phyloP scores from a whole-genome alignment of 1,140 invertebrate genomes.

The Diploscapter pachys region DNA sequence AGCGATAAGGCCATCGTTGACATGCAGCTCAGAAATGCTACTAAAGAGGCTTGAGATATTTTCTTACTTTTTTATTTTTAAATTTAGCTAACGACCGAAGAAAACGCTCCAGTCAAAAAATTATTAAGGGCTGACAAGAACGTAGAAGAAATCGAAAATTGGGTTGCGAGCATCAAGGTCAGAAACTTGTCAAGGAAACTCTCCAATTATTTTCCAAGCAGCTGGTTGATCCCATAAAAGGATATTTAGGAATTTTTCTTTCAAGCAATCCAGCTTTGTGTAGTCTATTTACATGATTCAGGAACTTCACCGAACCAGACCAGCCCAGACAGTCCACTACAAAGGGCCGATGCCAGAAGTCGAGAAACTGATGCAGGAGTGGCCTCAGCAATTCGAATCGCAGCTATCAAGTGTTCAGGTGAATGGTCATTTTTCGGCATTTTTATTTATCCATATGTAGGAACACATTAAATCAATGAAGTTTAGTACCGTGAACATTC shows the following conservation, averaged over 20 bases:
- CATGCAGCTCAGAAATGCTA: slow-evolving; percentile 81
- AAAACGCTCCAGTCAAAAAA: slow-evolving; percentile 73
- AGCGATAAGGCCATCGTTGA: slow-evolving; percentile 90
- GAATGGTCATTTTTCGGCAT: too few relatives aligned
- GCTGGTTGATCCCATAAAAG: not conserved
- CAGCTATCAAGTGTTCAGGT: too few relatives aligned
- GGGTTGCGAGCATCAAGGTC: slow-evolving; percentile 81
- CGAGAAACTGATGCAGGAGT: slow-evolving; percentile 79
- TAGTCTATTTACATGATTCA: slow-evolving; percentile 10
- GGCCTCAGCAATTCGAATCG: slow-evolving; percentile 11
- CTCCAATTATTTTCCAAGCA: slow-evolving; percentile 10
- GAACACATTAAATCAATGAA: too few relatives aligned
- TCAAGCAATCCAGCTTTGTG: too few relatives aligned
- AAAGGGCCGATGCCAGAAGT: slow-evolving; percentile 85
- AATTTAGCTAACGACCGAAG: slow-evolving; percentile 55
- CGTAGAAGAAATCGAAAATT: slow-evolving; percentile 80
- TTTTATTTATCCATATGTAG: too few relatives aligned
- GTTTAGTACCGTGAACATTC: too few relatives aligned
- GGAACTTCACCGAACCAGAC: slow-evolving; percentile 79
- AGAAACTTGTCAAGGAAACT: too few relatives aligned
- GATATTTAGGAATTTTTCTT: too few relatives aligned
- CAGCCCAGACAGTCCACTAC: slow-evolving; percentile 78
- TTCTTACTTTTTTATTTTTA: too few relatives aligned
- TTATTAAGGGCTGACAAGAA: slow-evolving; percentile 80
- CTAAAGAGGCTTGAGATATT: slow-evolving; percentile 64